Evolutionary conservation across 1,140 invertebrate species (phyloP), one percentile per base, ranked within the genome.

Genomic region (Lordiphosa stackelbergi): DNA sequence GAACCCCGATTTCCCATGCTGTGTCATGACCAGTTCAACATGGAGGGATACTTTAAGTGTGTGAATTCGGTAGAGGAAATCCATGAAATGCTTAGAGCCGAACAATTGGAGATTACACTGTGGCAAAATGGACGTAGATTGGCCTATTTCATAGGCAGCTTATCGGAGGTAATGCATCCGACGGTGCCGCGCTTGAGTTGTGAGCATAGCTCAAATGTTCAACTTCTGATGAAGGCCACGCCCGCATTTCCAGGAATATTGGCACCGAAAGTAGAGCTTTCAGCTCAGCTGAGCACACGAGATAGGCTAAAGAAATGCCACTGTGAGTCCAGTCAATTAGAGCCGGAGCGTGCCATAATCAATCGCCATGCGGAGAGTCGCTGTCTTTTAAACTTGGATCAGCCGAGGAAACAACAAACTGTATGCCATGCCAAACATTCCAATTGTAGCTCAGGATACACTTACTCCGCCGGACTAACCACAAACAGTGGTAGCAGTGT

Each of bases 111-210:
- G 53, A 84, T 87, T 37, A 79, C 85, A 0, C 46, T 87, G 3
- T 87, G 86, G 86, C 86, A 87, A 47, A 87, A 79, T 43, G 84
- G 85, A 5, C 65, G 86, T 0, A 48, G 86, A 3, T 35, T 87
- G 16, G 84, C 86, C 8, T 86, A 86, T 49, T 87, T 71, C 35
- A 22, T 73, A 5, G 86, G 86, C 0, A 61, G 51, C 11, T 19
- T 87, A 5, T 61, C 66, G 10, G 72, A 85, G 35, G 49, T 87
- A 10, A 69, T 87, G 79, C 66, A 87, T 22, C 59, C 75, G 1
- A 53, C 69, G 1, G 28, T 85, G 11, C 85, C 85, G 0, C 74
- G 72, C 1, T 13, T 73, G 0, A 71, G 53, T 1, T 87, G 85
- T 22, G 63, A 52, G 0, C 85, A 87, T 47, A 69, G 56, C 16